These are phyloP conservation scores for Pristis pectinata DNA, from an alignment of 2,797 vertebrate genomes.

Conservation along the genomic window DNA sequence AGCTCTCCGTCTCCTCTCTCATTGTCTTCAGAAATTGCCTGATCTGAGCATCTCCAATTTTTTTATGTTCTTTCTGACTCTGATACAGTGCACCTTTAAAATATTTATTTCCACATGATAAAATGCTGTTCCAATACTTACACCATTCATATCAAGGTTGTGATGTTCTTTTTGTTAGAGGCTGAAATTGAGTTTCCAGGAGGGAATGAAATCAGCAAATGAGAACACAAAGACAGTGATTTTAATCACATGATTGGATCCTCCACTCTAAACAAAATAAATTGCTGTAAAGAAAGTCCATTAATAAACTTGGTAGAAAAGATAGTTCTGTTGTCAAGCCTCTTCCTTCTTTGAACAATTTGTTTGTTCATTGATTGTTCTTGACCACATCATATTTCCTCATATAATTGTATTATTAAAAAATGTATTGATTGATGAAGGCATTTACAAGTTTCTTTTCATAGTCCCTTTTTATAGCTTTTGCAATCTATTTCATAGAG, in stretches of 20 bases:
- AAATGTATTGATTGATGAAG: too few species aligned
- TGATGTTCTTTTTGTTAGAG: too few species aligned
- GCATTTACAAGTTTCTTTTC: too few species aligned
- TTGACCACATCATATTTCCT: too few species aligned
- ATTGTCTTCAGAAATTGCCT: background rate
- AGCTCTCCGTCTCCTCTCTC: too few species aligned
- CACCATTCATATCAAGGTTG: too few species aligned
- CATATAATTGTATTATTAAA: too few species aligned
- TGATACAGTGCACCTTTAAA: too few species aligned
- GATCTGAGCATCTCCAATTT: background rate
- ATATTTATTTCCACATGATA: too few species aligned
- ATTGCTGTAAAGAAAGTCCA: background rate
- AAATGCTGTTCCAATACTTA: too few species aligned
- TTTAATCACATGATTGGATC: background rate
- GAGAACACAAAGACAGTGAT: background rate
- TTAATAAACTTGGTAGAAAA: background rate
- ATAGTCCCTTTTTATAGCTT: too few species aligned
- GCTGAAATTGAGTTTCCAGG: background rate
- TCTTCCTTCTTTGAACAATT: background rate
- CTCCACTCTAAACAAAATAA: background rate
- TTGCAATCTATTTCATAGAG: too few species aligned
- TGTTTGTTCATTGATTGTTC: background rate
- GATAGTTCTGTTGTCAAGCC: background rate
- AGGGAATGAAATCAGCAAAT: background rate
- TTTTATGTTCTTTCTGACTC: background rate